Evolutionary conservation across 2,113 vertebrate species (phyloP), one percentile per base, ranked within the genome.

Genomic region (Petrocephalus microphthalmus): DNA sequence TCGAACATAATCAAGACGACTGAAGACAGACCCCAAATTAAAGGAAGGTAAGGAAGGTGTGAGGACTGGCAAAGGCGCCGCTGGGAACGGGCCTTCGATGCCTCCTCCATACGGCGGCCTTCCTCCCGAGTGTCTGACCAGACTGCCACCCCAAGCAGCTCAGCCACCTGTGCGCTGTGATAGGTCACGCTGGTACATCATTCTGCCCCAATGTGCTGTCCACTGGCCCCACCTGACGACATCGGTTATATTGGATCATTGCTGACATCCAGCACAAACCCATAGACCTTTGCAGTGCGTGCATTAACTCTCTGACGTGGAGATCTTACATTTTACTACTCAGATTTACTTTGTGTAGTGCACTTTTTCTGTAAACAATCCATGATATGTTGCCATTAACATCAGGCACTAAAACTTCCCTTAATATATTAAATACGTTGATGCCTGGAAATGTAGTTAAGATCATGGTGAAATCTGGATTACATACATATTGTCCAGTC

Each of bases 251-350:
- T 92, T 86, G 67, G 49, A 56, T 95, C 94, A 96, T 94, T 96
- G 94, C 94, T 91, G 94, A 93, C 94, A 93, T 90, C 91, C 94
- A 94, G 92, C 91, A 91, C 89, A 87, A 93, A 92, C 90, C 74
- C 84, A 87, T 45, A 71, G 56, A 82, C 67, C 22, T 49, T 7
- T n/a, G 86, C n/a, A 85, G 53, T 67, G 49, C 37, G 90, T 54
- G 88, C 47, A 81, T 89, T 71, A 81, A 29, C 54, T 91, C 88
- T 54, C 33, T 57, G 52, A 87, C 51, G 11, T 88, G 84, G 53
- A 82, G 52, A 83, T 57, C 71, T 49, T 53, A 20, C 86, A 82
- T 42, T 88, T 86, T 86, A 85, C 54, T 89, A 88, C 90, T 88
- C 20, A 51, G 54, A 67, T 64, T 22, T 89, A 89, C 85, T 81